A percentile compares a stretch with the other conserved stretches of the same genome.
Evolutionary conservation across 2,113 vertebrate species (phyloP).

Genomic region (Leiothrix lutea): DNA sequence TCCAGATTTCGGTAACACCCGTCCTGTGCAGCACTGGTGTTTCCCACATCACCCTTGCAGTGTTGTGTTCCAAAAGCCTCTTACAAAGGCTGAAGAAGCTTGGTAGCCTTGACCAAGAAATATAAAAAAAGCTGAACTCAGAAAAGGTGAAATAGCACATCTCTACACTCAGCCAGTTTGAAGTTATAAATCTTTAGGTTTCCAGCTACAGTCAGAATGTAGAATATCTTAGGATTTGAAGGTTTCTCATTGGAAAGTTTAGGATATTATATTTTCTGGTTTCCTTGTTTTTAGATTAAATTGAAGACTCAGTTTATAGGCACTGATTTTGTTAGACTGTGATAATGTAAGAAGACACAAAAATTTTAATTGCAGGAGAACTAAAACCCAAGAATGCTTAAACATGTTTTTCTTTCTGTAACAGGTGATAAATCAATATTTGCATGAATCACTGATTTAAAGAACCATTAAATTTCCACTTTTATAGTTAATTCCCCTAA

Average conservation of each 20-base stretch:
- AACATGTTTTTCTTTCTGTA: neutral
- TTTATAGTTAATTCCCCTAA: neutral
- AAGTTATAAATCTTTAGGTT: neutral
- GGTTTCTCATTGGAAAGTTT: neutral
- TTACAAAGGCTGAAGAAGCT: neutral
- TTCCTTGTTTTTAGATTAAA: neutral
- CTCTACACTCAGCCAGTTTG: neutral
- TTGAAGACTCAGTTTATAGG: neutral
- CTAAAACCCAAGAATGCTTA: slow-evolving; percentile 6
- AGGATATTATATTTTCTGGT: neutral
- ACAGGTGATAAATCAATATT: slow-evolving; percentile 25
- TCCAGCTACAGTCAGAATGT: neutral
- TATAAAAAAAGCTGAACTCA: neutral
- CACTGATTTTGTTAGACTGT: neutral
- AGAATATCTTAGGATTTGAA: neutral
- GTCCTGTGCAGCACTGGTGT: neutral
- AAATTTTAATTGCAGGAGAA: neutral
- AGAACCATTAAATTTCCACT: neutral
- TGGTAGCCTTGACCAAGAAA: neutral
- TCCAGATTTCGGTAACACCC: neutral
- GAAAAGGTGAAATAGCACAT: neutral
- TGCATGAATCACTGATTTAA: slow-evolving; percentile 19
- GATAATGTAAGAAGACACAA: slow-evolving; percentile 8
- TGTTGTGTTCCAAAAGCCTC: neutral
- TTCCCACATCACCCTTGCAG: neutral